Evolutionary conservation across 2,888 invertebrate species (phyloP).

Genomic region (Drosophila setosimentum): DNA sequence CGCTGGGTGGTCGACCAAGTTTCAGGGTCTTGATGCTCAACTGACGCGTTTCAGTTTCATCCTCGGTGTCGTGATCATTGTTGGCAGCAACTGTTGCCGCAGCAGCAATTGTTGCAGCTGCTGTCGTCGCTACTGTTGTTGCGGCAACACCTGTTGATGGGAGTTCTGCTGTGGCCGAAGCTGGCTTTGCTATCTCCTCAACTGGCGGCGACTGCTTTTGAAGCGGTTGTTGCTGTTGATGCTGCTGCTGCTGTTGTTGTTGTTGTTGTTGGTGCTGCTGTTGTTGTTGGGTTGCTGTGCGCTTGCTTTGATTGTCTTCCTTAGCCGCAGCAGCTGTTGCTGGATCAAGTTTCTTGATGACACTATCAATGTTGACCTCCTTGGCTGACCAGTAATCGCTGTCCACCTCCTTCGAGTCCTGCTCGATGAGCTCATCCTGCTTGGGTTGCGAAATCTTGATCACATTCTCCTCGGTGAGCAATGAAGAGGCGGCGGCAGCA

Average conservation of each 20-base stretch:
- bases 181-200: slow-evolving; percentile 29
- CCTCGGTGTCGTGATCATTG: slow-evolving; percentile 84
- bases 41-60: slow-evolving; percentile 81
- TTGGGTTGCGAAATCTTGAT: slow-evolving; percentile 82
- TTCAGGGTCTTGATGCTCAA: slow-evolving; percentile 32
- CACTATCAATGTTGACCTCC: slow-evolving; percentile 92
- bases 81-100: slow-evolving; percentile 33
- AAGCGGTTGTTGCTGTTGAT: slow-evolving; percentile 9
- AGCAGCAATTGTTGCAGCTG: slow-evolving; percentile 18
- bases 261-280: slow-evolving; percentile 14
- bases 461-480: slow-evolving; percentile 83
- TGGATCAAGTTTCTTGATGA: slow-evolving; percentile 91
- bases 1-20: slow-evolving; percentile 69
- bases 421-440: slow-evolving; percentile 85
- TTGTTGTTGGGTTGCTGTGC: slow-evolving; percentile 26
- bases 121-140: slow-evolving; percentile 11
- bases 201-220: slow-evolving; percentile 16
- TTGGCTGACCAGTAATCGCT: slow-evolving; percentile 92
- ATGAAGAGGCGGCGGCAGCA: slow-evolving; percentile 44
- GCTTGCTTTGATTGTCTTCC: slow-evolving; percentile 44
- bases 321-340: slow-evolving; percentile 33
- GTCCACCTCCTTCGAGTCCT: slow-evolving; percentile 88
- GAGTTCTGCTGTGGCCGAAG: slow-evolving; percentile 6
- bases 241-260: slow-evolving; percentile 10
- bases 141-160: slow-evolving; percentile 25